phyloP scores from a whole-genome alignment of 2,797 vertebrate species.

The Thalassophryne amazonica region DNA sequence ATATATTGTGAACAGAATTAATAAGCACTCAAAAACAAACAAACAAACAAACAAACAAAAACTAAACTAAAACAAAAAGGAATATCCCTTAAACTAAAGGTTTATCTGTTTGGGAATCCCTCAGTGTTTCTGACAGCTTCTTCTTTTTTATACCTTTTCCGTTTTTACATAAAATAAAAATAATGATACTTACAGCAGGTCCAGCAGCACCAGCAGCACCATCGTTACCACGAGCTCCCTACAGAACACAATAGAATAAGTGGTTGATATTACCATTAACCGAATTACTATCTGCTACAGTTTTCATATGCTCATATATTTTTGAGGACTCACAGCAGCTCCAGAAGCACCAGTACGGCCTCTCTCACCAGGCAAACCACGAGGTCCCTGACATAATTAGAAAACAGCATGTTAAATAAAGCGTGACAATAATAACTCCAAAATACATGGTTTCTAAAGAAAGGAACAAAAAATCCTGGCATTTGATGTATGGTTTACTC shows the following conservation, averaged over 20 bases:
- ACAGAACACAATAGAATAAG: slow-evolving; percentile 26
- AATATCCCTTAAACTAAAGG: too few relatives aligned
- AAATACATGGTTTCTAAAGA: too few relatives aligned
- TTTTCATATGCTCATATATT: background rate
- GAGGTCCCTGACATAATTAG: slow-evolving; percentile 83
- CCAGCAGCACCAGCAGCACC: slow-evolving; percentile 91
- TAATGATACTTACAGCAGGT: slow-evolving; percentile 90
- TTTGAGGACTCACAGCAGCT: slow-evolving; percentile 87
- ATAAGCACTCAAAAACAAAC: too few relatives aligned
- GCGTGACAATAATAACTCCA: too few relatives aligned
- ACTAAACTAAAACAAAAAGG: too few relatives aligned
- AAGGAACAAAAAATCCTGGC: background rate
- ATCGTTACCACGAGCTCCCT: slow-evolving; percentile 97
- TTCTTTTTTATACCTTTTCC: too few relatives aligned
- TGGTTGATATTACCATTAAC: background rate
- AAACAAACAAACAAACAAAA: too few relatives aligned
- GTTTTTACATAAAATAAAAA: too few relatives aligned
- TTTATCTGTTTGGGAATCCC: too few relatives aligned
- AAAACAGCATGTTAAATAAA: too few relatives aligned
- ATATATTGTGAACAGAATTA: too few relatives aligned
- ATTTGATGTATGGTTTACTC: slow-evolving; percentile 49
- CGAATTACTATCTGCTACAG: background rate
- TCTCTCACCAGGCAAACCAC: slow-evolving; percentile 96
- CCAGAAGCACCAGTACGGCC: slow-evolving; percentile 89
- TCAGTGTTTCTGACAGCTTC: too few relatives aligned